phyloP scores from a whole-genome alignment of 1,140 invertebrate genomes.

The Drosophila sp. region DNA sequence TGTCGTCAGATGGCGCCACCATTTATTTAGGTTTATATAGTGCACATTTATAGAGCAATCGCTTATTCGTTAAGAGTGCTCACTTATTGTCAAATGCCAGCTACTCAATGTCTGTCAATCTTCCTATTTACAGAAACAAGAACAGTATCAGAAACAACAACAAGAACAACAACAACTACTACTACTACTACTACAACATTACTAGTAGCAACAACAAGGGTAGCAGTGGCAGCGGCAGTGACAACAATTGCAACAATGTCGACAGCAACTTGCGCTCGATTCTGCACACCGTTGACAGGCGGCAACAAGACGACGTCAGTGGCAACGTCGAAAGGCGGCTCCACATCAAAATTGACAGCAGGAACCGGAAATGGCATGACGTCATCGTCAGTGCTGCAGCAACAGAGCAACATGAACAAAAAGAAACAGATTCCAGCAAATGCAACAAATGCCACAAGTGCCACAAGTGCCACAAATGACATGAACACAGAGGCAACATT shows the following conservation, averaged over 20 bases:
- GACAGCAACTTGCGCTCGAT: conserved; percentile 71
- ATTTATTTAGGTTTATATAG: not conserved
- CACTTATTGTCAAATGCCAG: conserved; percentile 4
- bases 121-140: conserved; percentile 9
- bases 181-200: conserved; percentile 2
- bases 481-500: conserved; percentile 75
- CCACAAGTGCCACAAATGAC: conserved; percentile 55
- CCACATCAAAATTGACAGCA: conserved; percentile 66
- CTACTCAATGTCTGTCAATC: conserved; percentile 17
- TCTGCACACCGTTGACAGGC: conserved; percentile 61
- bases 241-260: conserved; percentile 59
- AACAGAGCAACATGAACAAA: conserved; percentile 15
- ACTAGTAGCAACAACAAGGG: conserved; percentile 24
- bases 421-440: conserved; percentile 59
- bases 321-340: conserved; percentile 51
- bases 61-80: not conserved
- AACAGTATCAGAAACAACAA: not conserved
- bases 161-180: not conserved
- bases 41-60: conserved; percentile 1
- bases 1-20: not conserved
- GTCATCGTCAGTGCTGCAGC: conserved; percentile 39
- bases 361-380: conserved; percentile 63
- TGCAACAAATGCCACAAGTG: conserved; percentile 40
- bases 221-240: conserved; percentile 22
- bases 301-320: conserved; percentile 33